Percentiles rank a stretch among this genome's conserved stretches.
Evolutionary conservation across 2,797 vertebrate genomes (phyloP).

Genomic region (Eulemur albifrons): DNA sequence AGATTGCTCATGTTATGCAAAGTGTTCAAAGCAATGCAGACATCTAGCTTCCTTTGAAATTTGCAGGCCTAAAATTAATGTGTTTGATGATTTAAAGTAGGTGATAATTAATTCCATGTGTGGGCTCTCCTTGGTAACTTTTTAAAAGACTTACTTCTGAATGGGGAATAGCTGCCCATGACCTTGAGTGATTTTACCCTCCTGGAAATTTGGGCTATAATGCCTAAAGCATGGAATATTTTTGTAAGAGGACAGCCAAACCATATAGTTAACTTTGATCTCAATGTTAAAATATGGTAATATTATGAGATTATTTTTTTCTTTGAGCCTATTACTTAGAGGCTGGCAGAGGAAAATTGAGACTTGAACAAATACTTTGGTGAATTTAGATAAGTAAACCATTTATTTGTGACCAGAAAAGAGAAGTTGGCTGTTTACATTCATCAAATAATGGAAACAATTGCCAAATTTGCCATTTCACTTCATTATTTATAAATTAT

Average conservation of each 20-base stretch:
- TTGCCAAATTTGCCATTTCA: conserved; percentile 29
- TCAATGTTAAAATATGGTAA: background rate
- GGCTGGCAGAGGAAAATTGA: background rate
- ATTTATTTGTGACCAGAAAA: conserved; percentile 28
- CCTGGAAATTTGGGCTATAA: background rate
- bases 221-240: background rate
- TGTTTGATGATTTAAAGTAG: background rate
- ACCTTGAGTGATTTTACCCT: background rate
- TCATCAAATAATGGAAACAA: background rate
- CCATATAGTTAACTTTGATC: background rate
- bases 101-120: conserved; percentile 13
- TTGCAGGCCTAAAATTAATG: background rate
- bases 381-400: background rate
- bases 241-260: background rate
- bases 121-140: background rate
- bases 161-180: background rate
- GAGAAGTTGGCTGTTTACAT: background rate
- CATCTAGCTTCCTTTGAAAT: conserved; percentile 17
- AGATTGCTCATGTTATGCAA: background rate
- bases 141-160: conserved; percentile 14
- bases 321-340: background rate
- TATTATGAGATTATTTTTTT: background rate
- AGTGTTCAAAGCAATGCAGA: background rate
- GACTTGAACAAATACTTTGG: background rate
- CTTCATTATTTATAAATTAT: conserved; percentile 27